Evolutionary conservation across 1,140 invertebrate species (phyloP), one percentile per base, ranked within the genome.

Genomic region (Acromyrmex charruanus): DNA sequence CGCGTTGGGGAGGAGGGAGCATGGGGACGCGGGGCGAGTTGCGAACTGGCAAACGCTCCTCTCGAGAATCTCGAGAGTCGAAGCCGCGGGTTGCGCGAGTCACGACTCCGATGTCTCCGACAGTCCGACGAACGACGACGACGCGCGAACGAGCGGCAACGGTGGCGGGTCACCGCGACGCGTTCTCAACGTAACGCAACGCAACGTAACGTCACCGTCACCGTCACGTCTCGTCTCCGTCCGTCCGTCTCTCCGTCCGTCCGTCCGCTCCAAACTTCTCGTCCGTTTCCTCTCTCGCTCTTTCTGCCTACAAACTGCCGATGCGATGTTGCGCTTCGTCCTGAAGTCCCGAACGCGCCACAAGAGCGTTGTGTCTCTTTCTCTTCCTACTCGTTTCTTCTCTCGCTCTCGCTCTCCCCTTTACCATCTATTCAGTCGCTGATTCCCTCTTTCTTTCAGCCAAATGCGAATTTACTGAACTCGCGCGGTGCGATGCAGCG

Each of bases 331-430:
- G 85, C 89, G 88, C 80, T 80, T 84, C 77, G 87, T 84, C 79
- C 71, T 75, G 77, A 90, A 86, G 87, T 84, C 79, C 59, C 80
- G 82, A 90, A 86, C 89, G 89, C 88, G 89, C 89, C 89, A 90
- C 88, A 14, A 21, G 6, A 44, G 0, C 49, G 49, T 51, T 51
- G 49, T 14, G 12, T 12, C 31, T 44, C 12, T 75, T 25, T 72
- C 77, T 86, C 65, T 61, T 65, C 63, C 31, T 68, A 74, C 44
- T 53, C 86, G 58, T 51, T 44, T 61, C 49, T 63, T 39, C 72
- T 6, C 44, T 81, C 79, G 4, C 63, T 59, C 74, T 80, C 61
- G 5, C 61, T 55, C 35, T 55, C 65, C 55, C 63, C 3, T 68
- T 31, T 58, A 61, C 49, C 21, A n/a, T 25, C n/a, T 18, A 58